These are phyloP conservation scores for Panopea generosa DNA, from an alignment of 2,888 invertebrate genomes.

Conservation along the genomic window DNA sequence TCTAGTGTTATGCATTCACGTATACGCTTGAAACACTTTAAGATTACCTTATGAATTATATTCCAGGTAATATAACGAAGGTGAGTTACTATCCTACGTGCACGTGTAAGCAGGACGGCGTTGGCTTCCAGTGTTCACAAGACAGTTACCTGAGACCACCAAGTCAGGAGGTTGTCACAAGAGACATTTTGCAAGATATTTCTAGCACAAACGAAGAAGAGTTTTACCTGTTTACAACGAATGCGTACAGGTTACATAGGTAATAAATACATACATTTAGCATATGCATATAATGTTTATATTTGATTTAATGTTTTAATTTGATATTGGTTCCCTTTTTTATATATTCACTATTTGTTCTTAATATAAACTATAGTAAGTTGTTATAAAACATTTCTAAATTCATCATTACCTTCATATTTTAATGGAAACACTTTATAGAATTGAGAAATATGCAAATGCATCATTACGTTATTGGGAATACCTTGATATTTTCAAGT, in stretches of 20 bases:
- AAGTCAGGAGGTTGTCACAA: slow-evolving; percentile 78
- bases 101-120: slow-evolving; percentile 83
- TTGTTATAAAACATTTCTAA: too few relatives aligned
- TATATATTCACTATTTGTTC: too few relatives aligned
- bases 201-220: slow-evolving; percentile 83
- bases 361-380: too few relatives aligned
- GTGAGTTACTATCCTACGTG: slow-evolving; percentile 81
- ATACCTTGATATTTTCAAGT: too few relatives aligned
- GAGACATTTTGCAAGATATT: slow-evolving; percentile 84
- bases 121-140: slow-evolving; percentile 83
- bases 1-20: too few relatives aligned
- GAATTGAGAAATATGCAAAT: too few relatives aligned
- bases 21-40: too few relatives aligned
- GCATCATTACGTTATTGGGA: too few relatives aligned
- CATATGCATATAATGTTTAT: not conserved
- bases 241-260: slow-evolving; percentile 84
- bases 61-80: not conserved
- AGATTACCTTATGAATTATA: too few relatives aligned
- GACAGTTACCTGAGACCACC: slow-evolving; percentile 78
- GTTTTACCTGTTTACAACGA: slow-evolving; percentile 85
- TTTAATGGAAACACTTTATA: too few relatives aligned
- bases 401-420: too few relatives aligned
- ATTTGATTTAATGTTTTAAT: not conserved
- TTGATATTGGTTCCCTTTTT: not conserved
- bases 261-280: too few relatives aligned